These are phyloP conservation scores for Halichondria panicea DNA, from an alignment of 37 sponge, comb jelly and placozoan genomes.

Conservation along the genomic window DNA sequence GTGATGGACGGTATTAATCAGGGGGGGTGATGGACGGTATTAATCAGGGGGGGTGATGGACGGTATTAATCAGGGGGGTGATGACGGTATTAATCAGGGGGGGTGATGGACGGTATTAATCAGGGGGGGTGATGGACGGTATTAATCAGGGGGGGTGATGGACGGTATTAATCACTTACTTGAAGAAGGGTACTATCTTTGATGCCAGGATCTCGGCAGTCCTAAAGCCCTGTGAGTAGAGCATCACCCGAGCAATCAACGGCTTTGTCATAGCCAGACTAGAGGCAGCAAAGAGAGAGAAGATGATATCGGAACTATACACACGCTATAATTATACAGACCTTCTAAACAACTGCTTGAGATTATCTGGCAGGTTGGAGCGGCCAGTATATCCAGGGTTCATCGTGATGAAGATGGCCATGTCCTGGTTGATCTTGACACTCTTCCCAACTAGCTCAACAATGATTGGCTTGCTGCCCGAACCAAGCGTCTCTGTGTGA, in stretches of 20 bases:
- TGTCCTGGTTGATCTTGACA: slow-evolving; percentile 92
- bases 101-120: too few relatives aligned
- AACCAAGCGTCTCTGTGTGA: too few relatives aligned
- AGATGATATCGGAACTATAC: background rate
- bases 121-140: too few relatives aligned
- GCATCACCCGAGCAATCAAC: slow-evolving; percentile 98
- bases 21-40: too few relatives aligned
- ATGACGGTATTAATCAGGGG: too few relatives aligned
- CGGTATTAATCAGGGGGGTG: too few relatives aligned
- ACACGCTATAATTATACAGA: slow-evolving; percentile 3
- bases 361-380: slow-evolving; percentile 96
- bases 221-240: slow-evolving; percentile 98
- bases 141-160: too few relatives aligned
- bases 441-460: slow-evolving; percentile 95
- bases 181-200: slow-evolving; percentile 98
- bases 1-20: too few relatives aligned
- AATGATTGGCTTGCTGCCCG: slow-evolving; percentile 56
- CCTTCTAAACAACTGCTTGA: slow-evolving; percentile 97
- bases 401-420: slow-evolving; percentile 99
- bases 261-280: slow-evolving; percentile 98
- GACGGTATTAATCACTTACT: too few relatives aligned
- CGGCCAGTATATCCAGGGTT: slow-evolving; percentile 99
- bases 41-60: too few relatives aligned
- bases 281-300: slow-evolving; percentile 1
- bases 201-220: slow-evolving; percentile 87